phyloP scores from a whole-genome alignment of 2,888 invertebrate species.

The Apeira syringaria region DNA sequence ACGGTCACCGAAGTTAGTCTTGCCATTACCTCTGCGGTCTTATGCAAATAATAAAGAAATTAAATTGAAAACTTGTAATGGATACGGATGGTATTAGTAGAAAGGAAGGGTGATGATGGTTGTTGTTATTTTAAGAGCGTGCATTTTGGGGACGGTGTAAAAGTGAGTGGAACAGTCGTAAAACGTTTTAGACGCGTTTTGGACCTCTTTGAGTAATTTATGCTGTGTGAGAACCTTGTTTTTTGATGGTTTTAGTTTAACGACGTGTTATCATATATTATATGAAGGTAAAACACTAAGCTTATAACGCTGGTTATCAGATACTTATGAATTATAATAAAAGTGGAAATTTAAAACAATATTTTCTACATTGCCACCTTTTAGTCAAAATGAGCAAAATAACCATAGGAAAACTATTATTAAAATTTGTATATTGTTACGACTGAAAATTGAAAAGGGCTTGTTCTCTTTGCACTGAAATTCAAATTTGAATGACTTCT shows the following conservation, averaged over 20 bases:
- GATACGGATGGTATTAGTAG: slow-evolving; percentile 27
- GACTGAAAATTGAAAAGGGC: too few species aligned
- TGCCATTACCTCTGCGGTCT: slow-evolving; percentile 53
- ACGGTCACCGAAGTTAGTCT: slow-evolving; percentile 21
- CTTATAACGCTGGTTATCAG: too few species aligned
- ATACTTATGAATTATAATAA: too few species aligned
- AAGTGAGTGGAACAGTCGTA: slow-evolving; percentile 15
- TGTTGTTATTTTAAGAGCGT: slow-evolving; percentile 15
- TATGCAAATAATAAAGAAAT: slow-evolving; percentile 54
- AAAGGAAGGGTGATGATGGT: slow-evolving; percentile 19
- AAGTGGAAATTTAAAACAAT: too few species aligned
- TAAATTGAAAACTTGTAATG: slow-evolving; percentile 40
- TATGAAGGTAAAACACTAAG: not conserved
- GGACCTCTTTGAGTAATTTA: slow-evolving; percentile 15
- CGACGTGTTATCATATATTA: not conserved
- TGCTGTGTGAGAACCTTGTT: slow-evolving; percentile 15
- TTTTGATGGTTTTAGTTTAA: slow-evolving; percentile 13
- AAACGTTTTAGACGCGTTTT: slow-evolving; percentile 16
- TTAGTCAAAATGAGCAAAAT: too few species aligned
- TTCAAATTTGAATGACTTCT: too few species aligned
- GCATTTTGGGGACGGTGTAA: slow-evolving; percentile 16
- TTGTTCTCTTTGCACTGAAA: too few species aligned
- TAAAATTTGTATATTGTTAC: too few species aligned
- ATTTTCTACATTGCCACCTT: too few species aligned
- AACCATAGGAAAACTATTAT: too few species aligned